Conservation (phyloP, 1,140 invertebrate genomes). For the Drosophila grimshawi region DNA sequence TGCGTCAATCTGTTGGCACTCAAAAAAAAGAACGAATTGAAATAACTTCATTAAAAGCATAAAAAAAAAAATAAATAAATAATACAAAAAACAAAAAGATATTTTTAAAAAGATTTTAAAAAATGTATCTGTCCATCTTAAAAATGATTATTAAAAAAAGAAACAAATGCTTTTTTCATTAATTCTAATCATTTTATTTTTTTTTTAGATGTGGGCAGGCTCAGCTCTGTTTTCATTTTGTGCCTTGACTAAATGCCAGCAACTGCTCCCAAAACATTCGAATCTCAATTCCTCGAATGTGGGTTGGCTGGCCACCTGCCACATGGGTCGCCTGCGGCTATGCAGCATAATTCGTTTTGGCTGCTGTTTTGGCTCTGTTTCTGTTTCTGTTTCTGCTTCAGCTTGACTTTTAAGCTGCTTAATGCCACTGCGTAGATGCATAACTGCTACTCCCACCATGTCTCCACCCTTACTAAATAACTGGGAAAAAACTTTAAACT, state of each 20-base stretch:
- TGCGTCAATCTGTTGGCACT: slow-evolving; percentile 43
- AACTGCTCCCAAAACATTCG: background rate
- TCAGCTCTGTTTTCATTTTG: background rate
- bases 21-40: background rate
- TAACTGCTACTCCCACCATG: background rate
- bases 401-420: slow-evolving; percentile 57
- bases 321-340: slow-evolving; percentile 25
- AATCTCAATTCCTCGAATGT: background rate
- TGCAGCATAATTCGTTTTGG: slow-evolving; percentile 65
- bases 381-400: background rate
- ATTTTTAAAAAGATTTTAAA: too few species aligned
- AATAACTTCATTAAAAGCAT: background rate
- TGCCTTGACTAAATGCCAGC: slow-evolving; percentile 45
- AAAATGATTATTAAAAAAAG: too few species aligned
- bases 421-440: slow-evolving; percentile 39
- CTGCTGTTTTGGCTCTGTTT: background rate
- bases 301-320: slow-evolving; percentile 6
- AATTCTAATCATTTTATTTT: background rate
- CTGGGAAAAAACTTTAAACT: background rate
- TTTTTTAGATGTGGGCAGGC: background rate
- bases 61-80: background rate
- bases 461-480: too few species aligned
- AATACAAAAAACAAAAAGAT: too few species aligned
- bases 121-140: too few species aligned
- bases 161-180: too few species aligned